These are phyloP conservation scores for Hecatera dysodea DNA, from an alignment of 2,888 invertebrate genomes.

Conservation along the genomic window DNA sequence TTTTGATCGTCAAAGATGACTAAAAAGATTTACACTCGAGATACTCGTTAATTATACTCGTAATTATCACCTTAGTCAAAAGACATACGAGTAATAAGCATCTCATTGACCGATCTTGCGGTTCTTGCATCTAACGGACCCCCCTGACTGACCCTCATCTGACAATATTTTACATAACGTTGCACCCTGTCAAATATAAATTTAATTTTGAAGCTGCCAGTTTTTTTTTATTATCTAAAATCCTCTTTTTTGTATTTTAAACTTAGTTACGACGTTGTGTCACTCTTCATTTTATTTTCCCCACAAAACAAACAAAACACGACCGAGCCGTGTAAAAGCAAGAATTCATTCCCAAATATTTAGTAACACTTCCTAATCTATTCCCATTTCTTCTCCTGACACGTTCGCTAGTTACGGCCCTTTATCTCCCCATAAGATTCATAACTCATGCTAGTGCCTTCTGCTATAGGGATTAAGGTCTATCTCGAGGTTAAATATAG, in stretches of 20 bases:
- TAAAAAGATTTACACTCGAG: too few species aligned
- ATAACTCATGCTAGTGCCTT: slow-evolving; percentile 66
- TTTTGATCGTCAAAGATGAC: too few species aligned
- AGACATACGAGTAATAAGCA: too few species aligned
- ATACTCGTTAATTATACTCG: too few species aligned
- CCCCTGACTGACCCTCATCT: too few species aligned
- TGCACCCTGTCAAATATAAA: too few species aligned
- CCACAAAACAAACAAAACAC: slow-evolving; percentile 3
- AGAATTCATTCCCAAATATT: slow-evolving; percentile 38
- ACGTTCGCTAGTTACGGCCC: slow-evolving; percentile 53
- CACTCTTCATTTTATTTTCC: not conserved
- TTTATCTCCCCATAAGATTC: slow-evolving; percentile 61
- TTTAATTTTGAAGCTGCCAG: not conserved
- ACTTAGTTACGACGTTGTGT: too few species aligned
- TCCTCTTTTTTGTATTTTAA: not conserved
- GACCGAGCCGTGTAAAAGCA: slow-evolving; percentile 12
- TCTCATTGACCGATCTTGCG: too few species aligned
- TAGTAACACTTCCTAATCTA: slow-evolving; percentile 53
- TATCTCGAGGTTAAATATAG: slow-evolving; percentile 59
- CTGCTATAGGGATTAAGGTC: slow-evolving; percentile 58
- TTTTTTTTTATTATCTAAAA: not conserved
- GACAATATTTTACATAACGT: too few species aligned
- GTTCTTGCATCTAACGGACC: too few species aligned
- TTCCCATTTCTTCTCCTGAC: slow-evolving; percentile 54
- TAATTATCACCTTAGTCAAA: too few species aligned